Base-by-base conservation (phyloP, 2,113 vertebrate species). In the Melanostigma gelatinosum region DNA sequence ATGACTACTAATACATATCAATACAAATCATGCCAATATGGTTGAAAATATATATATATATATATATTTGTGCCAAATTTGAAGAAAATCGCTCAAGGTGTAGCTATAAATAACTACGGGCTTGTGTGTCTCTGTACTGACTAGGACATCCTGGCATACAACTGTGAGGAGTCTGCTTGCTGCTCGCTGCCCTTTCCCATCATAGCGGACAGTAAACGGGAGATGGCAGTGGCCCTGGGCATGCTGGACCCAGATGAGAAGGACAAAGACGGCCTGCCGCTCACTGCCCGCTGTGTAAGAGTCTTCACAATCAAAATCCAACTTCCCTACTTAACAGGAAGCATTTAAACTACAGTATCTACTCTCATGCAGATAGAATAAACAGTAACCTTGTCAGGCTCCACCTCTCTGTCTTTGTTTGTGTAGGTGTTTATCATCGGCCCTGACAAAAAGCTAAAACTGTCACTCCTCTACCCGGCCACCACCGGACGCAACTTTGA, bases 401-500 rank as follows among this genome's bases (percentile, higher is more conserved):
- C 7, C 46, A 32, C 52, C 54, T 67, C 15, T 63, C 2, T 10
- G 24, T 15, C n/a, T 79, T 20, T 42, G 16, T 27, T 8, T 24
- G 58, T 36, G 15, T 66, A 98, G 97, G 97, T 98, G 66, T 99
- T 97, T 2, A 0, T 99, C 76, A 97, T 99, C 55, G 96, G 97
- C 29, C 97, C 97, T 0, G 97, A 99, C 87, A 98, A 98, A 94
- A 97, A 94, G 90, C 83, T 99, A 79, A 98, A 97, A 84, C 96
- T 99, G 27, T 99, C 97, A 0, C 90, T 99, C 83, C 96, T 99
- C 62, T 99, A 99, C 75, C 97, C 97, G 22, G 96, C 97, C 36
- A 97, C 96, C 82, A 98, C 98, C 0, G 98, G 98, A 24, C 96
- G 97, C 71, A 99, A 98, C 87, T 99, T 99, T 48, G 96, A 97